A percentile compares a stretch with the other conserved stretches of the same genome.
These are phyloP conservation scores for Drosophila bocqueti DNA, from an alignment of 1,140 invertebrate genomes.

Conservation along the genomic window DNA sequence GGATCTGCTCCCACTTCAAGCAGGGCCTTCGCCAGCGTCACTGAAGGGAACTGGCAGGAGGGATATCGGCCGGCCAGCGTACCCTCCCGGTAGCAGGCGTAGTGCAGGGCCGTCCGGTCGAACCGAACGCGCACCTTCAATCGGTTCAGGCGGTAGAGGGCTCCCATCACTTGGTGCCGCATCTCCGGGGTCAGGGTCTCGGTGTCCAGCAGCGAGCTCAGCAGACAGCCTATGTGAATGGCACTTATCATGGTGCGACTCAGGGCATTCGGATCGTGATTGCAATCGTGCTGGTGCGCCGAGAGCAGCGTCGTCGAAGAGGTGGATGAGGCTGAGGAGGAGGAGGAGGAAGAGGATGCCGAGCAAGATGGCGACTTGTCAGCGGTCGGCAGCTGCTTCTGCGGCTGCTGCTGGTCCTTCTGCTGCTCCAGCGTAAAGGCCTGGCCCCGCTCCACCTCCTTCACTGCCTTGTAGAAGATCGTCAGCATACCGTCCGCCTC, in stretches of 20 bases:
- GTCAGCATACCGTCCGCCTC: constrained; percentile 92
- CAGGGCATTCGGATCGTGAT: constrained; percentile 91
- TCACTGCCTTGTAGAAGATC: constrained; percentile 92
- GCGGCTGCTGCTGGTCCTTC: constrained; percentile 56
- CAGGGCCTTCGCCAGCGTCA: constrained; percentile 91
- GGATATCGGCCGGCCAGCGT: constrained; percentile 89
- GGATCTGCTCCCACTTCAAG: constrained; percentile 93
- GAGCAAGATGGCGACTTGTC: constrained; percentile 53
- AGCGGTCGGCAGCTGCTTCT: constrained; percentile 36
- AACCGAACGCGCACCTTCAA: constrained; percentile 88
- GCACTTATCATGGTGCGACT: constrained; percentile 94
- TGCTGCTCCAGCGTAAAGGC: constrained; percentile 68
- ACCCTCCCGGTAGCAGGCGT: constrained; percentile 90
- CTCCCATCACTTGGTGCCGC: constrained; percentile 87
- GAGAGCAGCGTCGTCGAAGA: constrained; percentile 63
- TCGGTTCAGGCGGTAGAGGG: constrained; percentile 91
- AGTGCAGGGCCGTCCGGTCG: constrained; percentile 92
- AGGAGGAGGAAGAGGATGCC: constrained; percentile 40
- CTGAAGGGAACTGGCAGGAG: constrained; percentile 91
- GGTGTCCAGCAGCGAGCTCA: constrained; percentile 88
- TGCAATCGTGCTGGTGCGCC: constrained; percentile 86
- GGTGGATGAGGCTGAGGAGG: constrained; percentile 40
- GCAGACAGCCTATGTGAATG: constrained; percentile 91
- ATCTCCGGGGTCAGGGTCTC: constrained; percentile 86
- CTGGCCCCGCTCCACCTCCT: constrained; percentile 87